phyloP scores from a whole-genome alignment of 2,113 vertebrate genomes.

The Silurus glanis region DNA sequence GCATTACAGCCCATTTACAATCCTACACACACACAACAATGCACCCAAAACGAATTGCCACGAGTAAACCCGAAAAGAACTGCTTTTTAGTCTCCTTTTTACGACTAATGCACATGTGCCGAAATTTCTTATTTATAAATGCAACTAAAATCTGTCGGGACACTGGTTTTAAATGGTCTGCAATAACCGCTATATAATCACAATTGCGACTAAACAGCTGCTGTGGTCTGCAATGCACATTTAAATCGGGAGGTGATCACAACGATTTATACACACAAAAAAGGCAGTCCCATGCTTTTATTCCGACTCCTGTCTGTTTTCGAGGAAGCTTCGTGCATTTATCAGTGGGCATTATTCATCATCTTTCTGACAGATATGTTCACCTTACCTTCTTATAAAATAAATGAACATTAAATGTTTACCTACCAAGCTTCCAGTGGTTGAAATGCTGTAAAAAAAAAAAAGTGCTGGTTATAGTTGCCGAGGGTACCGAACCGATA shows the following conservation, averaged over 20 bases:
- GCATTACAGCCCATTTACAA: constrained; percentile 1
- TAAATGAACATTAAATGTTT: constrained; percentile 90
- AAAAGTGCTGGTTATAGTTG: constrained; percentile 81
- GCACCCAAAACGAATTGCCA: constrained; percentile 34
- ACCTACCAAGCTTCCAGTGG: constrained; percentile 90
- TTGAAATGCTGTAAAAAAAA: constrained; percentile 73
- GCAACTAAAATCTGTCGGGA: constrained; percentile 34
- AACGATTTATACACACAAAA: constrained; percentile 56
- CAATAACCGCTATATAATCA: not conserved
- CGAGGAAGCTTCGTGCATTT: constrained; percentile 77
- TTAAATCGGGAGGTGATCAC: constrained; percentile 16
- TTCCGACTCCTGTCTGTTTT: constrained; percentile 77
- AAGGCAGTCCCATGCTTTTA: constrained; percentile 76
- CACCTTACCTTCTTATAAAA: constrained; percentile 84
- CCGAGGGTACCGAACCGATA: constrained; percentile 82
- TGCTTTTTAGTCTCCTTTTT: constrained; percentile 76
- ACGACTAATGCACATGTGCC: constrained; percentile 75
- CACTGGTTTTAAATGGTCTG: constrained; percentile 29
- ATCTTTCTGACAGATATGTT: constrained; percentile 91
- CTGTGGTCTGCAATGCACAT: not conserved
- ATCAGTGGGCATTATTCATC: constrained; percentile 90
- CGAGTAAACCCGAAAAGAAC: constrained; percentile 53
- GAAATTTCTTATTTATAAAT: constrained; percentile 64
- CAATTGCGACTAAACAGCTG: not conserved
- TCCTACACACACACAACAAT: constrained; percentile 22